Evolutionary conservation across 2,888 invertebrate genomes (phyloP), one percentile per base, ranked within the genome.

Genomic region (Temnothorax unifasciatus): DNA sequence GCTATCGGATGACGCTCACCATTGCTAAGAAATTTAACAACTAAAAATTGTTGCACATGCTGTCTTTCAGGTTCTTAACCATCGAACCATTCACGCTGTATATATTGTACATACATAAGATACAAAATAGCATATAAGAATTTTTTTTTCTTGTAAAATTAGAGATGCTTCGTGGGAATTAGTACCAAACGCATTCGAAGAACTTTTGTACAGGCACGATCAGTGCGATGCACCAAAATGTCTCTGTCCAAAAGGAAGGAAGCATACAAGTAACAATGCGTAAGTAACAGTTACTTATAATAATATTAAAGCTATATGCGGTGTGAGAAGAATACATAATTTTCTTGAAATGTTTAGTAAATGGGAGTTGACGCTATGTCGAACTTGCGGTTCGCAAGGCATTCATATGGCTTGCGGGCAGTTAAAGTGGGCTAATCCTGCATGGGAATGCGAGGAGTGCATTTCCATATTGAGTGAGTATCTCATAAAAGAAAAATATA

Each of bases 151-250:
- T 47, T 75, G n/a, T 59, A 64, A 84, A 82, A 74, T 47, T 71
- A 97, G 97, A 90, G 98, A 98, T 93, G 98, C 98, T 0, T 96
- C 97, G 0, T 98, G 98, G 98, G 98, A 98, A 92, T 92, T 96
- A 15, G 97, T 96, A 86, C 97, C 97, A 2, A 96, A 97, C 92
- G 98, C 98, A 0, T 98, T 96, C 94, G 95, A 96, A 0, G 98
- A 97, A 83, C 96, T 98, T 59, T 95, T 97, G 25, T 96, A 97
- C 84, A 94, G 97, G 0, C 96, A 96, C 3, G 93, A 96, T 8
- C 88, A 91, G 0, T 98, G 98, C 92, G 96, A 96, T 63, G 96
- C 96, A 0, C 57, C 86, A 0, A 87, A 86, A 0, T 98, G 98
- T 93, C 54, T 91, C 0, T 97, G 97, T 93, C 96, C 96, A 0